Percentiles rank a stretch among this genome's conserved stretches.
Conservation (phyloP, 2,113 vertebrate species). For the Benitochromis conjunctus region DNA sequence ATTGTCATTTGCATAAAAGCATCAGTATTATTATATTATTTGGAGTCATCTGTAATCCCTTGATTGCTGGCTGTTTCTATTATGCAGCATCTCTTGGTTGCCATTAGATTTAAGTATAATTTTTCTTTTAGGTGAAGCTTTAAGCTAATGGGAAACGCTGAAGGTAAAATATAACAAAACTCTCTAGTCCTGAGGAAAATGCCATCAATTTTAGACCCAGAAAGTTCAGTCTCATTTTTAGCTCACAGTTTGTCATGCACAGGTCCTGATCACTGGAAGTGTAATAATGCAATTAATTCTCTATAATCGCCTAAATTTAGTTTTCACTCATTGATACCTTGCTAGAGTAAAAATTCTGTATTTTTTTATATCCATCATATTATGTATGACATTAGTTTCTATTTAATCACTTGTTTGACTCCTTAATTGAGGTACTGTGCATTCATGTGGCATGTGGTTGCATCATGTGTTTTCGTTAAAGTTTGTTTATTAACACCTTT, state of each 20-base stretch:
- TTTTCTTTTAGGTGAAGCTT: background rate
- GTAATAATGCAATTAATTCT: background rate
- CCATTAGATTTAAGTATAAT: background rate
- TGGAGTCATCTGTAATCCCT: background rate
- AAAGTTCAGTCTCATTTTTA: background rate
- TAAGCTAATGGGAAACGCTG: background rate
- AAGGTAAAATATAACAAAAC: background rate
- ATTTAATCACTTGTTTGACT: background rate
- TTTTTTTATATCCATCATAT: background rate
- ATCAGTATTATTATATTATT: background rate
- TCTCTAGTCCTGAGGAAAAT: background rate
- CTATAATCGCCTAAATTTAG: background rate
- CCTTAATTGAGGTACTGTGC: background rate
- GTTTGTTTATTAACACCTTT: conserved; percentile 33
- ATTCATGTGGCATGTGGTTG: background rate
- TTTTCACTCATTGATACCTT: background rate
- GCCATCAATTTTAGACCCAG: background rate
- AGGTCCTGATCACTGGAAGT: background rate
- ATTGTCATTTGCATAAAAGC: background rate
- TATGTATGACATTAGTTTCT: background rate
- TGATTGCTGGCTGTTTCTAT: background rate
- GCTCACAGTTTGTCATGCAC: background rate
- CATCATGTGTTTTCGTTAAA: conserved; percentile 42
- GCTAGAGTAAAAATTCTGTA: background rate
- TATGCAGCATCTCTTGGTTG: background rate